Conservation (phyloP, 2,113 vertebrate species). For the Protobothrops mucrosquamatus region DNA sequence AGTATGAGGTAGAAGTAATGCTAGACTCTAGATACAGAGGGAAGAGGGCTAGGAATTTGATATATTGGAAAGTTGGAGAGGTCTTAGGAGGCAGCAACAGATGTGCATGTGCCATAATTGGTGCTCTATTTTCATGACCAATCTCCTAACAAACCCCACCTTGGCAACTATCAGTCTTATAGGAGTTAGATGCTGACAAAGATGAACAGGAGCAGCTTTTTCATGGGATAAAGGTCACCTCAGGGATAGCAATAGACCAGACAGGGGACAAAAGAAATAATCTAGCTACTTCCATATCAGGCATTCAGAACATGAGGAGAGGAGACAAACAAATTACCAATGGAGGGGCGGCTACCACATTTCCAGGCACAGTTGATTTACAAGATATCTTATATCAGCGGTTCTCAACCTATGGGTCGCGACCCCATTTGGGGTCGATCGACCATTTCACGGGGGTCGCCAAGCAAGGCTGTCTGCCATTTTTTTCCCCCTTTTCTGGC, state of each 20-base stretch:
- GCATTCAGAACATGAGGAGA: neutral
- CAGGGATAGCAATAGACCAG: neutral
- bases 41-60: neutral
- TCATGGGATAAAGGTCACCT: neutral
- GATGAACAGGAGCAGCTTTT: neutral
- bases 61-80: neutral
- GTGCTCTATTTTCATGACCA: neutral
- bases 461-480: too few relatives aligned
- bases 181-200: neutral
- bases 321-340: neutral
- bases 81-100: neutral
- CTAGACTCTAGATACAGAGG: neutral
- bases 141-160: neutral
- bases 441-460: too few relatives aligned
- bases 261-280: neutral
- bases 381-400: neutral
- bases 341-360: neutral
- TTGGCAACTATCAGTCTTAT: neutral
- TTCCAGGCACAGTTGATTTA: neutral
- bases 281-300: neutral
- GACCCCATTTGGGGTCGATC: too few relatives aligned
- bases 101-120: neutral
- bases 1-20: neutral
- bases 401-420: too few relatives aligned
- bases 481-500: too few relatives aligned